Evolutionary conservation across 2,113 vertebrate species (phyloP), one percentile per base, ranked within the genome.

Genomic region (Forbesichthys agassizii): DNA sequence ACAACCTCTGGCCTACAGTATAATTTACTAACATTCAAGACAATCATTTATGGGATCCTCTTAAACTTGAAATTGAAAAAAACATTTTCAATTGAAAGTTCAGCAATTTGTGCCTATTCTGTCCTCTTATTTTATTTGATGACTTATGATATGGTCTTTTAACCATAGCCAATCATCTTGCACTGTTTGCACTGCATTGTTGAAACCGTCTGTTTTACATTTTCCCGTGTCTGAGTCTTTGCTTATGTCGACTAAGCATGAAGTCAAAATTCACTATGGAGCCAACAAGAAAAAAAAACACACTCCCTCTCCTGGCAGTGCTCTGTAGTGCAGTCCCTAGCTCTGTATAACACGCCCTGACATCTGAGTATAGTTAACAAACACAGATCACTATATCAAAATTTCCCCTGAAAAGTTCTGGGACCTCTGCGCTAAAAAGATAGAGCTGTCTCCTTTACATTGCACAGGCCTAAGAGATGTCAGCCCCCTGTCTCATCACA

Each of bases 251-350:
- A 42, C 65, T 11, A 68, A 42, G 78, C 55, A 16, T 73, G 9
- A 71, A 73, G 71, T 66, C 56, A 61, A 46, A 64, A 55, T 56
- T 49, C 56, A 52, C 20, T 13, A 12, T 20, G 53, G 66, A 80
- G 55, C 65, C 66, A 78, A 69, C 75, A 66, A 69, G 33, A 54
- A 10, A 75, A 55, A 56, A 71, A 12, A 64, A 61, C 76, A 80
- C 63, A 77, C 84, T 74, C 88, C 88, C 87, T 85, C 90, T 92
- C 78, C 86, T 91, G 89, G 90, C 77, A 78, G 76, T 1, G 69
- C 64, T 77, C 63, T 71, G 84, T 61, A 90, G 69, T 86, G 79
- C 84, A 81, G 11, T 64, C 65, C 61, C 48, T 6, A 16, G 54
- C 57, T 67, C 42, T 61, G 66, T 69, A 52, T 52, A 80, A 82